Evolutionary conservation across 2,113 vertebrate genomes (phyloP).

Genomic region (Cavia porcellus): DNA sequence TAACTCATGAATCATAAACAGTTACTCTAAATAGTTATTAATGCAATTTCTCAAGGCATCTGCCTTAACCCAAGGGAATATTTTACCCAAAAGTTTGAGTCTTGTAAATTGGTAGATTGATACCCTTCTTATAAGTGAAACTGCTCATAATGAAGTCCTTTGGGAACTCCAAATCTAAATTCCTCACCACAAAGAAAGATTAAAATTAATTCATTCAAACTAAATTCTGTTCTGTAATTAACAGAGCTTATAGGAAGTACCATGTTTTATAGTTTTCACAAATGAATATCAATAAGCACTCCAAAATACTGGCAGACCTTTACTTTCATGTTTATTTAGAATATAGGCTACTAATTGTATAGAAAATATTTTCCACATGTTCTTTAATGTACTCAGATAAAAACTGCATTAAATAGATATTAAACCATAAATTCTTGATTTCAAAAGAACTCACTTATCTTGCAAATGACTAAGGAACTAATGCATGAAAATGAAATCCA

Average conservation of each 20-base stretch:
- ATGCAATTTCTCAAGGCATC: conserved; percentile 73
- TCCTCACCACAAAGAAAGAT: conserved; percentile 61
- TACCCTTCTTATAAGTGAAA: conserved; percentile 65
- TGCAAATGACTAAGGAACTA: conserved; percentile 17
- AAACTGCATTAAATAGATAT: conserved; percentile 18
- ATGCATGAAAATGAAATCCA: not conserved
- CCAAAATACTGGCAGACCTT: conserved; percentile 25
- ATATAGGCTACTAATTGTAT: not conserved
- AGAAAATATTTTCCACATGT: conserved; percentile 15
- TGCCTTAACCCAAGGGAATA: conserved; percentile 72
- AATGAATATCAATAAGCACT: not conserved
- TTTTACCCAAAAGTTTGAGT: conserved; percentile 75
- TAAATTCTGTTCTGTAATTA: conserved; percentile 71
- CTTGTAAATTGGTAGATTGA: conserved; percentile 75
- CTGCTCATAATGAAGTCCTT: conserved; percentile 78
- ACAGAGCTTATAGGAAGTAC: conserved; percentile 44
- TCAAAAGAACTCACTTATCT: conserved; percentile 6
- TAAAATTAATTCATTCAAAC: conserved; percentile 74
- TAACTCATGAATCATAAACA: conserved; percentile 83
- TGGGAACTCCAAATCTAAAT: conserved; percentile 74
- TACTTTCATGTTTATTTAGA: not conserved
- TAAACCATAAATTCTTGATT: conserved; percentile 33
- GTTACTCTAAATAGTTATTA: conserved; percentile 80
- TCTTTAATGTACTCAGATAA: not conserved
- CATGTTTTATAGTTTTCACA: not conserved